Percentiles rank a stretch among this genome's conserved stretches.
Conservation (phyloP, 2,797 vertebrate genomes). For the Rhinella marina region DNA sequence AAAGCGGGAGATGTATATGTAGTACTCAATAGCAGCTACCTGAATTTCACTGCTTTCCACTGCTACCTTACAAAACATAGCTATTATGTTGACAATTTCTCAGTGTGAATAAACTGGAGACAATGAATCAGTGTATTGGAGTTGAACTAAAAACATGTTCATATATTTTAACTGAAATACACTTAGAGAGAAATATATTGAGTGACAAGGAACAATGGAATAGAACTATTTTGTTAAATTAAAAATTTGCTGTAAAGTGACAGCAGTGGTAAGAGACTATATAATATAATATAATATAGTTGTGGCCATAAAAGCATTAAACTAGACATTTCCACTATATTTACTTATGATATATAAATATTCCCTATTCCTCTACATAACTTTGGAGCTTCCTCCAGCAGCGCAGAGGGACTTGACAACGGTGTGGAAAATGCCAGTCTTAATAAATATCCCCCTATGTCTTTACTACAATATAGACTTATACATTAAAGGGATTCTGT, state of each 20-base stretch:
- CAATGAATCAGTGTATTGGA: slow-evolving; percentile 6
- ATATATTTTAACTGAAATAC: slow-evolving; percentile 21
- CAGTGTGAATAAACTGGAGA: not conserved
- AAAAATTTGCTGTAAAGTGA: not conserved
- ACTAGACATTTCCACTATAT: too few relatives aligned
- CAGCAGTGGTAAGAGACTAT: not conserved
- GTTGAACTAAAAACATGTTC: slow-evolving; percentile 23
- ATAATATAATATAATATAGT: not conserved
- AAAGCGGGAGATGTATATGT: slow-evolving; percentile 13
- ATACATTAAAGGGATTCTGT: too few relatives aligned
- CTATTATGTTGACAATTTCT: slow-evolving; percentile 24
- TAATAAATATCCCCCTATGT: too few relatives aligned
- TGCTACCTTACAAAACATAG: slow-evolving; percentile 17
- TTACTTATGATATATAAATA: too few relatives aligned
- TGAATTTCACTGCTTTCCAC: slow-evolving; percentile 11
- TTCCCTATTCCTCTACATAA: too few relatives aligned
- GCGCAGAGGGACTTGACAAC: too few relatives aligned
- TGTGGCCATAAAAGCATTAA: not conserved
- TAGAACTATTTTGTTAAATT: slow-evolving; percentile 5
- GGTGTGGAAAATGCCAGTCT: too few relatives aligned
- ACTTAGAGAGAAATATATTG: not conserved
- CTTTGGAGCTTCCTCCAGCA: too few relatives aligned
- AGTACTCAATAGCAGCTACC: not conserved
- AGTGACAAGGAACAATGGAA: not conserved
- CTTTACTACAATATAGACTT: too few relatives aligned